Percentiles rank a stretch among this genome's conserved stretches.
Conservation (phyloP, 30 jellyfish, hydroid and myxozoan species). For the Cassiopea xamachana region DNA sequence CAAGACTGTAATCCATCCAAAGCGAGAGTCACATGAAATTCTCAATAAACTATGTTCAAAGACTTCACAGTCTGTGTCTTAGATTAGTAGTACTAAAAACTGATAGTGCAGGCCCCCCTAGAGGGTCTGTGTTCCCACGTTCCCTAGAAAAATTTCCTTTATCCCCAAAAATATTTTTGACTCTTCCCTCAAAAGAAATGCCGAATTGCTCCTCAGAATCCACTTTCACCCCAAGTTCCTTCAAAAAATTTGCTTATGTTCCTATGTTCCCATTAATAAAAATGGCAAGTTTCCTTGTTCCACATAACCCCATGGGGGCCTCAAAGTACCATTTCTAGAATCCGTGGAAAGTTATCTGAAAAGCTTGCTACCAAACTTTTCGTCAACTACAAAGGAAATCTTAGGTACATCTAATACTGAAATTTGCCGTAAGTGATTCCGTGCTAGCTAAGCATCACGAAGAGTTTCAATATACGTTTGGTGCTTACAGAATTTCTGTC, state of each 20-base stretch:
- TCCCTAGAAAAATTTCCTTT: no score
- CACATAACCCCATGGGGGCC: no score
- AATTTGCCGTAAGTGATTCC: not conserved
- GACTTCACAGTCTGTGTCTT: not conserved
- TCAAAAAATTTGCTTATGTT: no score
- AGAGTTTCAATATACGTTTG: no score
- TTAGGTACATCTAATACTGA: not conserved
- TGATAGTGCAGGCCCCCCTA: not conserved
- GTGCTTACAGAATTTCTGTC: no score
- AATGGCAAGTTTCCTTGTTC: no score
- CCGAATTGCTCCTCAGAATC: no score
- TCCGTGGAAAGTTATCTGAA: not conserved
- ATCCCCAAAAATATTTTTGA: no score
- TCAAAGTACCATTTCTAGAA: not conserved
- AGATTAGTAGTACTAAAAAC: not conserved
- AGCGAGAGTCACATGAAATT: not conserved
- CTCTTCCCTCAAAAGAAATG: no score
- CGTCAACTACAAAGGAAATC: not conserved
- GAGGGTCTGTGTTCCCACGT: no score
- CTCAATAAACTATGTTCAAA: not conserved
- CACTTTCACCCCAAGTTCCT: no score
- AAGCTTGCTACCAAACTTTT: not conserved
- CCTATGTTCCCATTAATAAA: no score
- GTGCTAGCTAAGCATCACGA: not conserved
- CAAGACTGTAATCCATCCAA: not conserved